phyloP scores from a whole-genome alignment of 2,888 invertebrate species.

The Tryphoninae sp. region DNA sequence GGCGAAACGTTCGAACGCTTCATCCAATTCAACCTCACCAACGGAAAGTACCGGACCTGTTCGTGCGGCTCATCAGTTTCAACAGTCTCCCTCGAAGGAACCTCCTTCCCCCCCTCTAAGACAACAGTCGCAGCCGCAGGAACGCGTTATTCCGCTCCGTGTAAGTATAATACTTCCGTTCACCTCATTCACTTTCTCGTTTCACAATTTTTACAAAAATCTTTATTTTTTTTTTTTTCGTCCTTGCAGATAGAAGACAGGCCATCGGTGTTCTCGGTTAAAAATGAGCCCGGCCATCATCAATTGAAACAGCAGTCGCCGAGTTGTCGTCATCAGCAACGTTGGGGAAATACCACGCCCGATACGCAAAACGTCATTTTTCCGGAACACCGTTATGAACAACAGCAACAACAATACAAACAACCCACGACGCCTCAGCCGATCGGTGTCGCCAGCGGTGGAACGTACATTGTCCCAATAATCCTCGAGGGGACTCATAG shows the following conservation, averaged over 20 bases:
- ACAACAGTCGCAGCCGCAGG: slow-evolving; percentile 67
- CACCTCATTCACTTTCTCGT: slow-evolving; percentile 67
- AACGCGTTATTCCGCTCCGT: slow-evolving; percentile 74
- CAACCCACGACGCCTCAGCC: slow-evolving; percentile 13
- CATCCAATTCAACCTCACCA: slow-evolving; percentile 69
- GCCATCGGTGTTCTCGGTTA: slow-evolving; percentile 77
- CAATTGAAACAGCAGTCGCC: slow-evolving; percentile 74
- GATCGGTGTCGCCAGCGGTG: slow-evolving; percentile 69
- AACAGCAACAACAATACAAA: slow-evolving; percentile 61
- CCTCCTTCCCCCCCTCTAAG: slow-evolving; percentile 57
- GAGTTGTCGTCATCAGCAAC: slow-evolving; percentile 76
- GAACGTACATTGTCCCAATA: slow-evolving; percentile 85
- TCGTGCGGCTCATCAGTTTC: slow-evolving; percentile 66
- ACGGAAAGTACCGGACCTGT: slow-evolving; percentile 77
- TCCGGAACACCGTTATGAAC: slow-evolving; percentile 35
- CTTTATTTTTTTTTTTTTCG: slow-evolving; percentile 4
- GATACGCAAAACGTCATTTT: slow-evolving; percentile 54
- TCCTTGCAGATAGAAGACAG: slow-evolving; percentile 77
- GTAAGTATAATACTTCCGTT: slow-evolving; percentile 72
- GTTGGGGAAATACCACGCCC: slow-evolving; percentile 73
- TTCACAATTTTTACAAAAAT: background rate
- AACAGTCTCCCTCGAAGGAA: slow-evolving; percentile 55
- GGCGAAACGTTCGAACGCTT: slow-evolving; percentile 78
- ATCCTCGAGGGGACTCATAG: slow-evolving; percentile 84
- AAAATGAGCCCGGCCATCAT: slow-evolving; percentile 75